Conservation (phyloP, 2,888 invertebrate species). For the Ceriagrion tenellum region DNA sequence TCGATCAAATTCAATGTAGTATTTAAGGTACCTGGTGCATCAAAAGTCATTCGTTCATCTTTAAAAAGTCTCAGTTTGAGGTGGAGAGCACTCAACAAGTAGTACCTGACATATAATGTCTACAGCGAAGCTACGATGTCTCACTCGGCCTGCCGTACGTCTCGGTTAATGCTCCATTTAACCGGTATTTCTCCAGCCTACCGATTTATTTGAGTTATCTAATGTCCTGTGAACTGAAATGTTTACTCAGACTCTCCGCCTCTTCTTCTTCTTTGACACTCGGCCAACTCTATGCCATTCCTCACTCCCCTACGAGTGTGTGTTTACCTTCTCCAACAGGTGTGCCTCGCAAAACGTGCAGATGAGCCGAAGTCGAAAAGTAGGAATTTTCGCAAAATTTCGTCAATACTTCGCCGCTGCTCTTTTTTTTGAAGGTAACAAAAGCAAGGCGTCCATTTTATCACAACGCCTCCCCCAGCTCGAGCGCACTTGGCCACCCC, state of each 20-base stretch:
- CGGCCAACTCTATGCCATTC: not conserved
- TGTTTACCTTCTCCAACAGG: conserved; percentile 15
- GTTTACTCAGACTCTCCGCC: not conserved
- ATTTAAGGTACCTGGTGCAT: too few relatives aligned
- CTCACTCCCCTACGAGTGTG: not conserved
- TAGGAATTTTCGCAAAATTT: not conserved
- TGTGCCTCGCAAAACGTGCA: not conserved
- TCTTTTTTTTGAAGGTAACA: not conserved
- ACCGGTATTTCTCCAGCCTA: not conserved
- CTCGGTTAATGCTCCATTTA: not conserved
- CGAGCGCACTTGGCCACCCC: not conserved
- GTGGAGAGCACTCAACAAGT: not conserved
- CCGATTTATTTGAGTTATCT: not conserved
- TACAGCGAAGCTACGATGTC: not conserved
- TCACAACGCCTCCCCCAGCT: too few relatives aligned
- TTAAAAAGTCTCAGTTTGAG: too few relatives aligned
- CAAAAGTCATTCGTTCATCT: too few relatives aligned
- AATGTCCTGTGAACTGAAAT: not conserved
- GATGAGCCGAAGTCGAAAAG: not conserved
- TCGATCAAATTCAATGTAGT: too few relatives aligned
- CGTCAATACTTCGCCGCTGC: not conserved
- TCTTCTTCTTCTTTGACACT: not conserved
- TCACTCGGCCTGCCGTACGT: not conserved
- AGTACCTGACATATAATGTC: not conserved
- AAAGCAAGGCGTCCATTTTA: too few relatives aligned